These are phyloP conservation scores for Pygocentrus nattereri DNA, from an alignment of 2,797 vertebrate genomes.

Conservation along the genomic window DNA sequence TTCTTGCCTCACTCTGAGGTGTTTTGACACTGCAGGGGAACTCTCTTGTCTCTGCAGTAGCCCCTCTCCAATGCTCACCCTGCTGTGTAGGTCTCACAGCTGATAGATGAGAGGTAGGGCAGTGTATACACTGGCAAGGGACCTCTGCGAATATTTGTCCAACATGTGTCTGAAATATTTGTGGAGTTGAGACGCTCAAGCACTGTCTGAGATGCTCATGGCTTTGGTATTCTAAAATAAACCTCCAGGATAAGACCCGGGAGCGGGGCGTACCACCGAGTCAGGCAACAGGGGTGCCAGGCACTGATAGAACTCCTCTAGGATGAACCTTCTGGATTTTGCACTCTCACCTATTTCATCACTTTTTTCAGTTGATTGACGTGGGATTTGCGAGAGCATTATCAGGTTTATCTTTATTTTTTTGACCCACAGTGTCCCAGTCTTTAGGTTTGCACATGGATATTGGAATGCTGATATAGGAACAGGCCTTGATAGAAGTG, in stretches of 20 bases:
- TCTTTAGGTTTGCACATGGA: too few species aligned
- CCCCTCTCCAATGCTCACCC: not conserved
- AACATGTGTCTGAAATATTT: slow-evolving; percentile 62
- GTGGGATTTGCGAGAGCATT: not conserved
- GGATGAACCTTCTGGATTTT: not conserved
- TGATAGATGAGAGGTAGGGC: slow-evolving; percentile 32
- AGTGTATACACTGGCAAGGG: slow-evolving; percentile 55
- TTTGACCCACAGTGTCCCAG: too few species aligned
- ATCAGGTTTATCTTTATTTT: too few species aligned
- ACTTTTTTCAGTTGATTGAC: not conserved
- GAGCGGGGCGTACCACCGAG: not conserved
- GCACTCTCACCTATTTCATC: too few species aligned
- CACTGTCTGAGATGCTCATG: slow-evolving; percentile 56
- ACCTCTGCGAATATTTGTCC: slow-evolving; percentile 50
- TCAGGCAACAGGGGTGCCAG: not conserved
- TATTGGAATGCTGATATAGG: too few species aligned
- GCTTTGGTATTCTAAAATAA: slow-evolving; percentile 62
- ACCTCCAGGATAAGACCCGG: slow-evolving; percentile 12
- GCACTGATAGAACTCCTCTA: not conserved
- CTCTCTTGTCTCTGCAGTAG: not conserved
- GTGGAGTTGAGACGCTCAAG: slow-evolving; percentile 48
- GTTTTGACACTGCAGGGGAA: not conserved
- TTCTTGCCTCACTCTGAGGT: not conserved
- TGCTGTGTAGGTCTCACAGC: slow-evolving; percentile 6
- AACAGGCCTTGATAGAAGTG: not conserved